Evolutionary conservation across 2,888 invertebrate species (phyloP).

Genomic region (Megamerina dolium): DNA sequence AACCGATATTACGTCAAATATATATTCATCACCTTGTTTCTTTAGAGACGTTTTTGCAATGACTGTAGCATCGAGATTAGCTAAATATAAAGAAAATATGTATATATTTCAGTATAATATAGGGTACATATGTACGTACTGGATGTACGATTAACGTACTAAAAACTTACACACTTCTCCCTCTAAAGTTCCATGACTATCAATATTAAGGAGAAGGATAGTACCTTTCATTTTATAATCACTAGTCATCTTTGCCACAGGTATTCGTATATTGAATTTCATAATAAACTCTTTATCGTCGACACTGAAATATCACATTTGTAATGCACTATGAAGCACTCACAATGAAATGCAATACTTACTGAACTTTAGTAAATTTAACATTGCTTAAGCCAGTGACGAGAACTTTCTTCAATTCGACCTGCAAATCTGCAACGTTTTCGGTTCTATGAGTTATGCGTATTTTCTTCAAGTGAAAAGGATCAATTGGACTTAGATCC

Average conservation of each 20-base stretch:
- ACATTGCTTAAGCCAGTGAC: constrained; percentile 22
- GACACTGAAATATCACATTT: constrained; percentile 54
- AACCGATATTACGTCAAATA: constrained; percentile 59
- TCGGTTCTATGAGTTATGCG: constrained; percentile 24
- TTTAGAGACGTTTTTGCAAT: constrained; percentile 18
- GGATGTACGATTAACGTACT: no score
- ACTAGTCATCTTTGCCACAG: constrained; percentile 59
- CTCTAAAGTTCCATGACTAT: constrained; percentile 53
- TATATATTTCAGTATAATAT: no score
- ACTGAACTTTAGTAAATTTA: constrained; percentile 27
- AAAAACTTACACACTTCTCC: constrained; percentile 59
- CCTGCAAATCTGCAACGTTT: constrained; percentile 12
- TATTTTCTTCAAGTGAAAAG: constrained; percentile 25
- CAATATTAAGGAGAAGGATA: constrained; percentile 60
- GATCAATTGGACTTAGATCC: constrained; percentile 25
- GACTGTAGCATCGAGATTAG: constrained; percentile 22
- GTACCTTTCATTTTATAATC: constrained; percentile 60
- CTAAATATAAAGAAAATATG: constrained; percentile 16
- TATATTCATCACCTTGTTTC: constrained; percentile 30
- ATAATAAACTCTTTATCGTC: constrained; percentile 60
- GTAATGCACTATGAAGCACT: no score
- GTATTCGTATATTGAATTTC: constrained; percentile 57
- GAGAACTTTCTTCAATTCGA: constrained; percentile 23
- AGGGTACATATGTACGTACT: no score
- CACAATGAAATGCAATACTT: no score